Percentiles rank a stretch among this genome's conserved stretches.
These are phyloP conservation scores for Melanargia galathea DNA, from an alignment of 2,888 invertebrate genomes.

Conservation along the genomic window DNA sequence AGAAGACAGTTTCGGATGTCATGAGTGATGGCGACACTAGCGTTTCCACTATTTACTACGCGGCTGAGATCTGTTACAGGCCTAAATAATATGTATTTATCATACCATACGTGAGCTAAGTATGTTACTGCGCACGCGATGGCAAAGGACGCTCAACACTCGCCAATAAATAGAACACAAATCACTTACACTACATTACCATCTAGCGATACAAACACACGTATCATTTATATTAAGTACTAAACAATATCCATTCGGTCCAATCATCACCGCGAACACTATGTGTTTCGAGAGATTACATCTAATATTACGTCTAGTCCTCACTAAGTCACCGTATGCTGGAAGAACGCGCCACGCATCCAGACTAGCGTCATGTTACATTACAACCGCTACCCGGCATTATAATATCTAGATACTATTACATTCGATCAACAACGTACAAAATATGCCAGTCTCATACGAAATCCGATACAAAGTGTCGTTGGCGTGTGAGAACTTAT, in stretches of 20 bases:
- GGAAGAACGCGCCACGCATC: conserved; percentile 66
- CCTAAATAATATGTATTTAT: conserved; percentile 71
- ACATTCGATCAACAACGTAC: no score
- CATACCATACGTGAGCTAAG: conserved; percentile 63
- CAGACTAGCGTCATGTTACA: conserved; percentile 61
- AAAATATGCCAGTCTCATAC: no score
- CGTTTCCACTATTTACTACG: no score
- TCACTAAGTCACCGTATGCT: conserved; percentile 60
- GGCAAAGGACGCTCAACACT: conserved; percentile 57
- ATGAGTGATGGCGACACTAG: no score
- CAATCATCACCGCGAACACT: conserved; percentile 64
- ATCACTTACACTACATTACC: conserved; percentile 57
- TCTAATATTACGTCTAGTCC: conserved; percentile 51
- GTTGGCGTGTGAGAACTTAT: no score
- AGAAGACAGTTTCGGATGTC: no score
- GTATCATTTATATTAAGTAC: conserved; percentile 73
- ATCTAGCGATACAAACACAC: conserved; percentile 75
- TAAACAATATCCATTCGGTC: conserved; percentile 45
- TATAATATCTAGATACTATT: conserved; percentile 40
- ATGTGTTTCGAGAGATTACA: conserved; percentile 60
- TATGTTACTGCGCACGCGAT: conserved; percentile 55
- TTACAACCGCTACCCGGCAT: conserved; percentile 54
- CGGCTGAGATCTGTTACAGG: no score
- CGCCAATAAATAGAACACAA: conserved; percentile 61
- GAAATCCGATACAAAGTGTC: no score